phyloP scores from a whole-genome alignment of 1,140 invertebrate genomes.

The Drosophila nasuta region DNA sequence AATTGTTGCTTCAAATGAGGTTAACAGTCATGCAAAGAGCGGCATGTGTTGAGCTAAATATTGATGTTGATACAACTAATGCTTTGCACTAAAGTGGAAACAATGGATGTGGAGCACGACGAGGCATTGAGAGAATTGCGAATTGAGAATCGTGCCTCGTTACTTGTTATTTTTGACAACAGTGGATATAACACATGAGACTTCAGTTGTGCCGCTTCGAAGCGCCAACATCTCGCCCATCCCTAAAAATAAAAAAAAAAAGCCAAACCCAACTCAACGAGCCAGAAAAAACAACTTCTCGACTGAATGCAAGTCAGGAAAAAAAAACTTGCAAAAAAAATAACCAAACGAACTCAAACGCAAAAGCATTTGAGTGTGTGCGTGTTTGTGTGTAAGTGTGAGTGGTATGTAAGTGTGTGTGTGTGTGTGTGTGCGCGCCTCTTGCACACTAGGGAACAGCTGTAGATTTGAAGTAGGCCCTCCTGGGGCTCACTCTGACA shows the following conservation, averaged over 20 bases:
- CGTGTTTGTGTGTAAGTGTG: constrained; percentile 2
- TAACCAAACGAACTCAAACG: constrained; percentile 22
- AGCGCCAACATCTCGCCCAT: neutral
- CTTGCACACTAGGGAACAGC: constrained; percentile 59
- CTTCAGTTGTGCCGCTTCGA: constrained; percentile 14
- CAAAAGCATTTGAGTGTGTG: constrained; percentile 7
- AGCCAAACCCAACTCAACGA: constrained; percentile 47
- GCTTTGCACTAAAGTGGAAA: constrained; percentile 44
- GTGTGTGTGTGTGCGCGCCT: constrained; percentile 21
- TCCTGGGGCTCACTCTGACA: constrained; percentile 72
- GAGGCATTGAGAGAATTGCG: constrained; percentile 44
- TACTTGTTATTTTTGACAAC: constrained; percentile 75
- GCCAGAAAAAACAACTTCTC: constrained; percentile 65
- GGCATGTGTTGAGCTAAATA: constrained; percentile 7
- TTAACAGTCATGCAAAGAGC: neutral
- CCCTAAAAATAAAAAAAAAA: constrained; percentile 8
- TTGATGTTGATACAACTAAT: constrained; percentile 31
- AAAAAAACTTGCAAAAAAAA: constrained; percentile 34
- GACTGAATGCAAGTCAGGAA: constrained; percentile 68
- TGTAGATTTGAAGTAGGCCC: constrained; percentile 71
- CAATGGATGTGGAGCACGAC: constrained; percentile 50
- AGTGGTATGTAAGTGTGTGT: neutral
- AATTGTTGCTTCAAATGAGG: constrained; percentile 1
- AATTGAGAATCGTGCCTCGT: constrained; percentile 47
- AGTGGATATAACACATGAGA: constrained; percentile 60